A percentile compares a stretch with the other conserved stretches of the same genome.
These are phyloP conservation scores for Hedya salicella DNA, from an alignment of 2,888 invertebrate genomes.

Conservation along the genomic window DNA sequence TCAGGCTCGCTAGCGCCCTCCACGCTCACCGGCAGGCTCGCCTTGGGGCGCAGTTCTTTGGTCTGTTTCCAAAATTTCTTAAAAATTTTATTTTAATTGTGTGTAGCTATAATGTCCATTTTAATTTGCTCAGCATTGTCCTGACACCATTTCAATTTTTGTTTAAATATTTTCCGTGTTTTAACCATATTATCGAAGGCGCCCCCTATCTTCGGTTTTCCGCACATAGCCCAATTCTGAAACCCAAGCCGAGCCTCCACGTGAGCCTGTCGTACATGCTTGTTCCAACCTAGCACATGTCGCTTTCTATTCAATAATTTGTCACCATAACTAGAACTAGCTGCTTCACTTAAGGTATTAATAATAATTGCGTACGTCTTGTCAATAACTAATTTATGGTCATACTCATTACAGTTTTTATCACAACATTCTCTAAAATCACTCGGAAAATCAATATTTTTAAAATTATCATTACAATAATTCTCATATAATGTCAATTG, in stretches of 20 bases:
- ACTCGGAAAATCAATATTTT: conserved; percentile 1
- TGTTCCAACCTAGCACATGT: conserved; percentile 13
- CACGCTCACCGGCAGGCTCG: conserved; percentile 6
- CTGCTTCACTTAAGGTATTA: neutral
- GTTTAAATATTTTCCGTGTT: neutral
- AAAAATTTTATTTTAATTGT: conserved; percentile 3
- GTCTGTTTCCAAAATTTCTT: conserved; percentile 4
- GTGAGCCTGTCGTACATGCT: conserved; percentile 5
- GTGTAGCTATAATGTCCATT: conserved; percentile 1
- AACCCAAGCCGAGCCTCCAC: conserved; percentile 9
- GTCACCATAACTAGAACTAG: neutral
- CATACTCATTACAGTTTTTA: neutral
- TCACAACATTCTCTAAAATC: conserved; percentile 6
- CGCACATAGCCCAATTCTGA: conserved; percentile 4
- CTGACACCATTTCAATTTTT: conserved; percentile 19
- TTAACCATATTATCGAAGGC: neutral
- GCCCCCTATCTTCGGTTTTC: neutral
- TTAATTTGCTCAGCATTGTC: neutral
- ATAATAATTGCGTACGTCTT: neutral
- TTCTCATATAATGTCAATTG: conserved; percentile 8
- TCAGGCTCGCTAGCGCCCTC: neutral
- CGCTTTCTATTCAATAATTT: neutral
- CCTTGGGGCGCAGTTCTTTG: neutral
- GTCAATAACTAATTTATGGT: conserved; percentile 5
- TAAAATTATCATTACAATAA: conserved; percentile 6